A percentile compares a stretch with the other conserved stretches of the same genome.
Evolutionary conservation across 2,797 vertebrate genomes (phyloP).

Genomic region (Acipenser ruthenus): DNA sequence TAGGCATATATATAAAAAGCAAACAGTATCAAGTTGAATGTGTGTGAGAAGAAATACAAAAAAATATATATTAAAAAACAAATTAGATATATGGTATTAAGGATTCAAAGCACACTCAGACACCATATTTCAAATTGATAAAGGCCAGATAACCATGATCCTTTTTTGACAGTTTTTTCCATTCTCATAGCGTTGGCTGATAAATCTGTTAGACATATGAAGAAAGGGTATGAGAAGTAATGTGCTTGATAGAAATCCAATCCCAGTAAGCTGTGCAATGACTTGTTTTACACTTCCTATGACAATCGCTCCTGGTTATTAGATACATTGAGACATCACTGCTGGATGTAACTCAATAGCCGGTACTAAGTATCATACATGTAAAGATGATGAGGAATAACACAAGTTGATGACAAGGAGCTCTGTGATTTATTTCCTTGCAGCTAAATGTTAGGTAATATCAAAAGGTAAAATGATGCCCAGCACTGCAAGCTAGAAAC

Average conservation of each 20-base stretch:
- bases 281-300: slow-evolving; percentile 47
- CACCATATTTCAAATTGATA: no score
- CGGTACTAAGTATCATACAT: background rate
- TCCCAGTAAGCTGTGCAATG: slow-evolving; percentile 32
- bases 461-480: slow-evolving; percentile 21
- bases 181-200: no score
- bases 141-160: no score
- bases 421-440: slow-evolving; percentile 37
- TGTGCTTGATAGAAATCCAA: slow-evolving; percentile 26
- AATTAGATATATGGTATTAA: no score
- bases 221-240: slow-evolving; percentile 25
- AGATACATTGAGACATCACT: slow-evolving; percentile 38
- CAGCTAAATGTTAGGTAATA: slow-evolving; percentile 23
- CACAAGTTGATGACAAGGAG: slow-evolving; percentile 36
- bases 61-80: no score
- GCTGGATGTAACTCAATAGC: slow-evolving; percentile 33
- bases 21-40: slow-evolving; percentile 23
- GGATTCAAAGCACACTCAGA: no score
- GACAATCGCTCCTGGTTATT: slow-evolving; percentile 29
- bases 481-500: slow-evolving; percentile 28
- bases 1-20: slow-evolving; percentile 23
- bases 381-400: slow-evolving; percentile 27
- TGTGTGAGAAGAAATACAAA: no score
- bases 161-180: no score
- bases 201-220: slow-evolving; percentile 22